Conservation (phyloP, 2,113 vertebrate species). For the Gavialis gangeticus region DNA sequence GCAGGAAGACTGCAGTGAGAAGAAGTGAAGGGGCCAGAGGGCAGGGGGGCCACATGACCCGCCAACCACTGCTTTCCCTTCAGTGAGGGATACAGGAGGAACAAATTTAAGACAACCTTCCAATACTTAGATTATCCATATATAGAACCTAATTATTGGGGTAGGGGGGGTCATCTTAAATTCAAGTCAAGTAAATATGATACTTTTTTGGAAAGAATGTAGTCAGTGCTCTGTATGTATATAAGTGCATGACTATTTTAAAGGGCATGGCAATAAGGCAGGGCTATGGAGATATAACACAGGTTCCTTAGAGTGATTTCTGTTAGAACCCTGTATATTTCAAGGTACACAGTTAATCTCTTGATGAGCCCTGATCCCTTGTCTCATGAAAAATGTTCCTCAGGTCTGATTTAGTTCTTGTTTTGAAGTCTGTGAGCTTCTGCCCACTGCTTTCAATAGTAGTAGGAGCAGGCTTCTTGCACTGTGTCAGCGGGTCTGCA, state of each 20-base stretch:
- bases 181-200: no score
- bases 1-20: no score
- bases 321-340: conserved; percentile 1
- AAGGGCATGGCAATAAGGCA: neutral
- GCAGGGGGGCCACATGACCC: no score
- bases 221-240: neutral
- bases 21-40: no score
- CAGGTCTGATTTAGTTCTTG: conserved; percentile 31
- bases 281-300: neutral
- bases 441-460: conserved; percentile 44
- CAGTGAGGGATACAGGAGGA: no score
- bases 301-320: neutral
- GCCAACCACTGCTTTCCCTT: no score
- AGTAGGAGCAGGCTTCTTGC: conserved; percentile 9
- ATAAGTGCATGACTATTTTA: neutral
- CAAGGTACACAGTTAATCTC: conserved; percentile 19
- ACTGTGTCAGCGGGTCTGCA: no score
- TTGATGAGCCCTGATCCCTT: neutral
- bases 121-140: no score
- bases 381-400: conserved; percentile 7
- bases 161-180: no score
- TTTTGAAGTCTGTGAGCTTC: conserved; percentile 14
- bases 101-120: no score
- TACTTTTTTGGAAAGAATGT: neutral
- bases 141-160: no score